These are phyloP conservation scores for Ciconia maguari DNA, from an alignment of 2,113 vertebrate species.

Conservation along the genomic window DNA sequence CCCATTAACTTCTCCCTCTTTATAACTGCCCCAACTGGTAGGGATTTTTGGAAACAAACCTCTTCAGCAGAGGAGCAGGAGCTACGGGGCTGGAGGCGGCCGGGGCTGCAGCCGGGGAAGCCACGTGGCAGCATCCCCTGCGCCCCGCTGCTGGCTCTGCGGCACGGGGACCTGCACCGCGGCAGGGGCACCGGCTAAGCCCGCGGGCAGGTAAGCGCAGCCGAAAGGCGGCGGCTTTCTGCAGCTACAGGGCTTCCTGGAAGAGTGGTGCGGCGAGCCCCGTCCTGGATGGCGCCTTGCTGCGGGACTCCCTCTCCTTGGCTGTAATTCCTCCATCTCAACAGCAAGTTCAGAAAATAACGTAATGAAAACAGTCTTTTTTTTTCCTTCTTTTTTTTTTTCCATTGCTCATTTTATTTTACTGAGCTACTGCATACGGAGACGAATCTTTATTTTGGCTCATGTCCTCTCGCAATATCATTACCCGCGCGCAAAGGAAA, in stretches of 20 bases:
- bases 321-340: background rate
- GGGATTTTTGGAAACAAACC: background rate
- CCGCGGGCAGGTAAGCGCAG: fast-evolving
- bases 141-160: background rate
- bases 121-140: background rate
- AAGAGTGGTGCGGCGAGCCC: fast-evolving
- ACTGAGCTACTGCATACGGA: conserved; percentile 41
- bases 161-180: fast-evolving
- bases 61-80: background rate
- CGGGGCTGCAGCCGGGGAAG: background rate
- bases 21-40: background rate
- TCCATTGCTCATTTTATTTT: conserved; percentile 34
- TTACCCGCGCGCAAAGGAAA: conserved; percentile 31
- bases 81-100: fast-evolving
- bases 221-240: fast-evolving
- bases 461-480: conserved; percentile 12
- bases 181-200: background rate
- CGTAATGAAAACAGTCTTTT: background rate
- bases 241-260: background rate
- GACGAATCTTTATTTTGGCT: conserved; percentile 53
- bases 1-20: background rate
- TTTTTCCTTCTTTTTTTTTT: background rate
- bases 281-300: background rate
- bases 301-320: conserved; percentile 25
- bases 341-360: conserved; percentile 47